Evolutionary conservation across 2,888 invertebrate genomes (phyloP).

Genomic region (Capitulum mitella): DNA sequence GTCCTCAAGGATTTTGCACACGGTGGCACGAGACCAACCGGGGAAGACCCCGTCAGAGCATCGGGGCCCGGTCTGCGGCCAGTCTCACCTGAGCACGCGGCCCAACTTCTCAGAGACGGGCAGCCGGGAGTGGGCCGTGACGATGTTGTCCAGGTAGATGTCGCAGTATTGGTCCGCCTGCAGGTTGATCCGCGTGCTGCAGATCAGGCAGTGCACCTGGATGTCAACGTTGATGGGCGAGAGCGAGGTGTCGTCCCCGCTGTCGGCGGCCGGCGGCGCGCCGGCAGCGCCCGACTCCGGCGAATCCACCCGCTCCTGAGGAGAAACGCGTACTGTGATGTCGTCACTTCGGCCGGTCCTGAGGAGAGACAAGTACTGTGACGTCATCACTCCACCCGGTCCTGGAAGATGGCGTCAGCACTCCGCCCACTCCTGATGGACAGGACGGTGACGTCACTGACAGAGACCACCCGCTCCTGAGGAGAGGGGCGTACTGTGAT

Average conservation of each 20-base stretch:
- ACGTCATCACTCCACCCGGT: no score
- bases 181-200: neutral
- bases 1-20: no score
- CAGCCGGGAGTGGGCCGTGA: slow-evolving; percentile 4
- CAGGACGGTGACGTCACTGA: no score
- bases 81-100: neutral
- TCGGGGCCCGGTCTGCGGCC: no score
- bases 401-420: no score
- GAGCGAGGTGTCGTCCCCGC: neutral
- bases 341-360: no score
- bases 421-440: no score
- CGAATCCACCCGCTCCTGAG: neutral
- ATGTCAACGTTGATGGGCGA: slow-evolving; percentile 15
- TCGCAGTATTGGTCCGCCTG: slow-evolving; percentile 12
- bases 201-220: slow-evolving; percentile 15
- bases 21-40: no score
- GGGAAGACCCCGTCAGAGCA: no score
- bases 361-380: no score
- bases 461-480: no score
- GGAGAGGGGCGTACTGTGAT: no score
- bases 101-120: slow-evolving; percentile 13
- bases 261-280: neutral
- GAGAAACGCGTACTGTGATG: neutral
- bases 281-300: neutral
- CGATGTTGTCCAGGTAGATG: slow-evolving; percentile 15